Evolutionary conservation across 2,797 vertebrate species (phyloP), one percentile per base, ranked within the genome.

Genomic region (Nyctalus aviator): DNA sequence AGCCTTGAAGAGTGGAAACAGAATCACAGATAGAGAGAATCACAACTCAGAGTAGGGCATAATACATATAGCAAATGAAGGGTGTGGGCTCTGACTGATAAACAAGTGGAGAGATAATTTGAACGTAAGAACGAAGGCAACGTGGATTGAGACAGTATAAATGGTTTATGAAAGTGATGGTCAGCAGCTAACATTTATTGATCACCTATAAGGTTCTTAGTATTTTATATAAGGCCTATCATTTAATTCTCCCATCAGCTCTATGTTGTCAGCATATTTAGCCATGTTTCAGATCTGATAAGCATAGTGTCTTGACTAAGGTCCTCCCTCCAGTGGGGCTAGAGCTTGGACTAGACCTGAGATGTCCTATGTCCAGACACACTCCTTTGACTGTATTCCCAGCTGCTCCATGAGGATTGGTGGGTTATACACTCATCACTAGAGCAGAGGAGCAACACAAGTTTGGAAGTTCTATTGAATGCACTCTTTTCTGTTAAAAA

Each of bases 1-100:
- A 79, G 57, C 1, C 78, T 53, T 55, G 25, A 83, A 95, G 62
- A 41, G 55, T 76, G 85, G 55, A 85, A 91, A 90, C 4, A 85
- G 79, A 85, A 75, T 73, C 12, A 76, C n/a, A 88, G 48, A 88
- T 32, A 92, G 18, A 50, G 48, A 50, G 48, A 83, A 73, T 75
- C 69, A 79, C 64, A 82, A 46, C 68, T 48, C 53, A 14, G 44
- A 62, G 11, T 13, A 25, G 41, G 32, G 2, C 30, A 50, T 10
- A 35, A 69, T 18, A 73, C 32, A 18, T 81, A 81, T 0, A 59
- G 50, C 23, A 84, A 87, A 46, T 30, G 71, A 62, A 90, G 48
- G 6, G 0, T 18, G 8, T 3, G 25, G 15, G 18, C 6, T 25
- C 53, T n/a, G 11, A 73, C 69, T 17, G 30, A 88, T 27, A 6